These are phyloP conservation scores for Danio rerio DNA, from an alignment of 2,113 vertebrate species.

Conservation along the genomic window GRCz12tu NC_133192.1:20338501-20339000, in stretches of 20 bases:
- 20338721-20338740: not conserved
- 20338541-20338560: not conserved
- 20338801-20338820: not conserved
- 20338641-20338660: slow-evolving; percentile 42
- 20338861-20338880: not conserved
- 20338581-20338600: slow-evolving; percentile 31
- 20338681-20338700: slow-evolving; percentile 15
- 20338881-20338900: slow-evolving; percentile 26
- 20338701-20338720: slow-evolving; percentile 24
- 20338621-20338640: slow-evolving; percentile 52
- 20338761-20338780: not conserved
- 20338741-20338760: slow-evolving; percentile 18
- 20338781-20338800: not conserved
- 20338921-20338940: too few relatives aligned
- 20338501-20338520: not conserved
- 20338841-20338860: slow-evolving; percentile 5
- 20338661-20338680: slow-evolving; percentile 15
- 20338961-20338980: not conserved
- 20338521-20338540: not conserved
- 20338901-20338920: not conserved
- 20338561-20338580: not conserved
- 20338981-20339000: not conserved
- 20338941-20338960: too few relatives aligned
- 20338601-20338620: slow-evolving; percentile 39
- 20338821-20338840: too few relatives aligned